phyloP scores from a whole-genome alignment of 2,113 vertebrate species.

The Mionectes macconnelli region DNA sequence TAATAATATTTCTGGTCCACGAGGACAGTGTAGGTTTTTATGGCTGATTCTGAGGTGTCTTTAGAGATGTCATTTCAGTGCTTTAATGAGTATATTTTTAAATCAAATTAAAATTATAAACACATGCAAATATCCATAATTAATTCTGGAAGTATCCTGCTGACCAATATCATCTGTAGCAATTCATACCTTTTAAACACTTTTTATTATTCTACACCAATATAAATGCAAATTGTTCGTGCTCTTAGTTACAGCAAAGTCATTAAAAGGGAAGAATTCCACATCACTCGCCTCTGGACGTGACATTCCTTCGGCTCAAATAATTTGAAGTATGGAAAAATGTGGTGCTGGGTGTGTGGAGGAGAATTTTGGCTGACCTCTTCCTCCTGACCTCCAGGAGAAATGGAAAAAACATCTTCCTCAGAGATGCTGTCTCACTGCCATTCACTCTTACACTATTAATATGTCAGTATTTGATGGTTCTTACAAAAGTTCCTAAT shows the following conservation, averaged over 20 bases:
- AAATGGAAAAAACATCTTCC: neutral
- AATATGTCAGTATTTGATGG: neutral
- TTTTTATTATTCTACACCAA: neutral
- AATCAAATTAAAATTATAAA: neutral
- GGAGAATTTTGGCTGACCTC: neutral
- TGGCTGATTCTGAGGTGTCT: neutral
- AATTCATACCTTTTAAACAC: neutral
- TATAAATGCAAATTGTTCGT: neutral
- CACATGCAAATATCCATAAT: neutral
- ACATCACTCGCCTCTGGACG: neutral
- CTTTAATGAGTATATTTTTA: neutral
- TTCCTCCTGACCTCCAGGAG: neutral
- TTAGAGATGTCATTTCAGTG: neutral
- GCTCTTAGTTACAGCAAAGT: neutral
- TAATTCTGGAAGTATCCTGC: neutral
- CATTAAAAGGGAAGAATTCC: neutral
- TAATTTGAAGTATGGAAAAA: neutral
- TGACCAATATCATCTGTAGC: neutral
- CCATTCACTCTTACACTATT: neutral
- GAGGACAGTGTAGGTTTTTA: neutral
- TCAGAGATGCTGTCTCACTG: neutral
- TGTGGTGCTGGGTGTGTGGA: neutral
- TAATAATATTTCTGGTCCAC: neutral
- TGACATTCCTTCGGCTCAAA: neutral
- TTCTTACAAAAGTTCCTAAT: neutral